Evolutionary conservation across 2,888 invertebrate species (phyloP).

Genomic region (Bruchidius siliquastri): DNA sequence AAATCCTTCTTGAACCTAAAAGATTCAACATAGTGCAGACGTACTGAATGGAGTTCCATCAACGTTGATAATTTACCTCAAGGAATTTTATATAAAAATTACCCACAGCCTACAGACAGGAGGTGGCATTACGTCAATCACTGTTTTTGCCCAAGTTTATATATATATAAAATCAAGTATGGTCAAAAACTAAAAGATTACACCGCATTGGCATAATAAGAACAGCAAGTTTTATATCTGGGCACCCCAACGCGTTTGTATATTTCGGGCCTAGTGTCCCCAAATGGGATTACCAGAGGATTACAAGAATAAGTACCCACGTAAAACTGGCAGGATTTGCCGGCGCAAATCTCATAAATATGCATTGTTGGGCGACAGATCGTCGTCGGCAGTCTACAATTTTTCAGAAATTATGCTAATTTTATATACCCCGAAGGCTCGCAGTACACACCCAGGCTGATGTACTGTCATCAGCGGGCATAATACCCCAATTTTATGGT

Average conservation of each 20-base stretch:
- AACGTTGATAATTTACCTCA: too few relatives aligned
- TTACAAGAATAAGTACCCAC: constrained; percentile 6
- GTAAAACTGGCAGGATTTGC: neutral
- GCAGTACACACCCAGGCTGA: neutral
- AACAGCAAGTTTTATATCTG: neutral
- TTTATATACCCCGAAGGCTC: neutral
- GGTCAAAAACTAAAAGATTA: too few relatives aligned
- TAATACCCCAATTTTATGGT: neutral
- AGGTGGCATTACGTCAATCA: too few relatives aligned
- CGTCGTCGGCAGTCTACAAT: neutral
- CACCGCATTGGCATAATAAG: neutral
- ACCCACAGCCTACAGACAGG: too few relatives aligned
- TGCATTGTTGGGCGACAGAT: neutral
- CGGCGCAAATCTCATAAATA: constrained; percentile 4
- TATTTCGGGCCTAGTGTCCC: neutral
- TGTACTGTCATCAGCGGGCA: neutral
- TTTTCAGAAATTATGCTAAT: neutral
- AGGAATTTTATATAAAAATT: too few relatives aligned
- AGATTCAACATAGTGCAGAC: too few relatives aligned
- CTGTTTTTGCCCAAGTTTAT: too few relatives aligned
- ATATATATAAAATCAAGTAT: too few relatives aligned
- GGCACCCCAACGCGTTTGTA: neutral
- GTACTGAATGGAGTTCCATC: too few relatives aligned
- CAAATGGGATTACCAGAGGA: constrained; percentile 8
- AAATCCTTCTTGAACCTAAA: too few relatives aligned